Base-by-base conservation (phyloP, 2,888 invertebrate species). In the Andrena flavipes region DNA sequence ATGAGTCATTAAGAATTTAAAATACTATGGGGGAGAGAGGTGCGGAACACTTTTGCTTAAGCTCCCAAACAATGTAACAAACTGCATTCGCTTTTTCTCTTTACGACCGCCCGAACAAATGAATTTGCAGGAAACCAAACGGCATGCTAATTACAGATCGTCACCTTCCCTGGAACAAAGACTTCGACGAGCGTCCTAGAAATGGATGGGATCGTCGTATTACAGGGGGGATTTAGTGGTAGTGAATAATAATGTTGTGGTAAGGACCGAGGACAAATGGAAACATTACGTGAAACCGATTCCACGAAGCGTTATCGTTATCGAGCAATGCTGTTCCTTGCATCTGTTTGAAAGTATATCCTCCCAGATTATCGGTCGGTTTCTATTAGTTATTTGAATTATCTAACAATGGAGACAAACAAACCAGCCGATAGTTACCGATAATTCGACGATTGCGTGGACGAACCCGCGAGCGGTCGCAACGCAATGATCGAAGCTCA, bases 381-480 rank as follows among this genome's bases (percentile, higher is more conserved):
- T 77, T 65, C 74, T 48, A 56, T 84, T 78, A 64, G 73, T 78
- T 60, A 76, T 64, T 76, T 72, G 20, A 5, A 69, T 80, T 84
- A 83, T 72, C 77, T 83, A 65, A 69, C 20, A 64, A 20, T 48
- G n/a, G 29, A 26, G 1, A 16, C 29, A 59, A 26, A 23, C 23
- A 56, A 49, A 72, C 26, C 35, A 26, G 7, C 10, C 48, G 10
- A 35, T 76, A 54, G 16, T 42, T 59, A 69, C 26, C 10, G 69
- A 73, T 60, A 77, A 54, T 63, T 49, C n/a, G 8, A 49, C 23
- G 35, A 62, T 75, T 75, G 48, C 74, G 29, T 63, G 29, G 2
- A 13, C 26, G 2, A 26, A 42, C 35, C 49, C 42, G 10, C 68
- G 63, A 59, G 35, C 65, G 23, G 70, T 65, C 13, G 2, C 6